Evolutionary conservation across 37 sponge, comb jelly and placozoan genomes (phyloP), one percentile per base, ranked within the genome.

Genomic region (Halisarca cf. caerulea): DNA sequence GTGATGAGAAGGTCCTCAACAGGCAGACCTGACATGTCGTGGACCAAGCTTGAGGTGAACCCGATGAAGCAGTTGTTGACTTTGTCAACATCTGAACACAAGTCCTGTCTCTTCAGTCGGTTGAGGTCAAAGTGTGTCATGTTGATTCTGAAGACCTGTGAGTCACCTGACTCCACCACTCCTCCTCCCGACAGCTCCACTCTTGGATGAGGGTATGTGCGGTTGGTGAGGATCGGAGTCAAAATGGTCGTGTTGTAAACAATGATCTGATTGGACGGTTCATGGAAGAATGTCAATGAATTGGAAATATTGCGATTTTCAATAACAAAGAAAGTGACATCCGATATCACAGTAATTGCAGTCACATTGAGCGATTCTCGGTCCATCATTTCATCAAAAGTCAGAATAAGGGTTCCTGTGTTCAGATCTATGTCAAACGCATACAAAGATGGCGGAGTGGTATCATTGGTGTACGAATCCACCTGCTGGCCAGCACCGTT

Each of bases 381-480:
- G 39, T 94, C 91, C 73, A 96, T 54, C 2, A 87, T 89, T 44
- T 96, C 97, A 43, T 80, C 82, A 66, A 96, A 96, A 34, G 92
- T 90, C 32, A 96, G 86, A 34, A 88, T 87, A 6, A 96, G 73
- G 21, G 86, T 66, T 3, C 90, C 91, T 25, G 57, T 59, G 74
- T 94, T 83, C 88, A 96, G 86, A 59, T 96, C 92, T 71, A 96
- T 91, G 45, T 96, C 94, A 85, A 96, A 96, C 0, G 83, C 86
- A 79, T 90, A 80, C 21, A 96, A 69, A 24, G 55, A 80, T 36
- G 97, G 97, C 20, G 73, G 69, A 15, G 94, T 94, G 3, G 88
- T 94, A 70, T 96, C 97, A 32, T 8, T n/a, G 24, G 90, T 89
- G 78, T 84, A 96, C 55, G 84, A 87, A 0, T 45, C 28, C 3